phyloP scores from a whole-genome alignment of 64 coral and sea anemone genomes.

The Orbicella faveolata region DNA sequence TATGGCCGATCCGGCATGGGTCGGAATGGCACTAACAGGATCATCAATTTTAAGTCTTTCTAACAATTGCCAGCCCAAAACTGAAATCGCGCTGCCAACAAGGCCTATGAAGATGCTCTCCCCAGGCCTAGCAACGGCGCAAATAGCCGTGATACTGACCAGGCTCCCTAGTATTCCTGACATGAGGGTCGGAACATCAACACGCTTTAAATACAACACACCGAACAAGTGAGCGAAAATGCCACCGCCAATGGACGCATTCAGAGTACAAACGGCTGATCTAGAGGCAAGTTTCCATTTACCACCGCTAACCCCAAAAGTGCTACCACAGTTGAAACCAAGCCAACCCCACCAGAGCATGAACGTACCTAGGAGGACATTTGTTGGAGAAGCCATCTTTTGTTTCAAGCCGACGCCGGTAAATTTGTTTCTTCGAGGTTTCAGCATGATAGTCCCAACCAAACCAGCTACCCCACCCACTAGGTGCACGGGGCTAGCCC shows the following conservation, averaged over 20 bases:
- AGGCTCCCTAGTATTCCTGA: slow-evolving; percentile 80
- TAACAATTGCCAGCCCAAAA: slow-evolving; percentile 66
- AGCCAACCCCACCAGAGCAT: slow-evolving; percentile 92
- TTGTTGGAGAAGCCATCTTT: slow-evolving; percentile 56
- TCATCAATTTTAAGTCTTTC: slow-evolving; percentile 77
- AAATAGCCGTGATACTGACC: slow-evolving; percentile 90
- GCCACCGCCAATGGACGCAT: slow-evolving; percentile 69
- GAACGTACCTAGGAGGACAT: slow-evolving; percentile 70
- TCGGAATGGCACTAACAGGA: slow-evolving; percentile 70
- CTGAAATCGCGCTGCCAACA: slow-evolving; percentile 66
- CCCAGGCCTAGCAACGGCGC: slow-evolving; percentile 79
- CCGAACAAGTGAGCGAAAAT: slow-evolving; percentile 63
- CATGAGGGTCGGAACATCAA: slow-evolving; percentile 84
- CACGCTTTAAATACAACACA: slow-evolving; percentile 57
- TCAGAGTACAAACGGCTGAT: slow-evolving; percentile 83
- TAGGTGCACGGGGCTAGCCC: slow-evolving; percentile 72
- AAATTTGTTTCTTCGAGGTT: slow-evolving; percentile 55
- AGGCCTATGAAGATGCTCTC: slow-evolving; percentile 86
- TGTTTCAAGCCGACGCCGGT: background rate
- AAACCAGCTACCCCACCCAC: slow-evolving; percentile 78
- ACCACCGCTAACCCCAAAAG: slow-evolving; percentile 75
- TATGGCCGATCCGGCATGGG: slow-evolving; percentile 62
- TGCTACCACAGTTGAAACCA: slow-evolving; percentile 84
- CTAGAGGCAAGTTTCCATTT: slow-evolving; percentile 63
- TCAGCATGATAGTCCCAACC: slow-evolving; percentile 72